phyloP scores from a whole-genome alignment of 1,140 invertebrate genomes.

The Meloidogyne chitwoodi region DNA sequence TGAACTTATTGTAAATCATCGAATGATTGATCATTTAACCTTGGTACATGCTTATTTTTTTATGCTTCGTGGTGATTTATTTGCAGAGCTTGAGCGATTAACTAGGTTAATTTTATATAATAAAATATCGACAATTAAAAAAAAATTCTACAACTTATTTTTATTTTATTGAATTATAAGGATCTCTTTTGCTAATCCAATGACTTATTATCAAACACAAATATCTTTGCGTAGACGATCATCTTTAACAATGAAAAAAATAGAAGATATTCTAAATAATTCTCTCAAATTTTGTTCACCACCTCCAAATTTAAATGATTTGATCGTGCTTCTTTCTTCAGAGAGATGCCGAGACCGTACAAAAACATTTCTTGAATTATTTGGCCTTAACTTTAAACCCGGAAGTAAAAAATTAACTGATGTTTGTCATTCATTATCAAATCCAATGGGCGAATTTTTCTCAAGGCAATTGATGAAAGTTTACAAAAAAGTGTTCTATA shows the following conservation, averaged over 20 bases:
- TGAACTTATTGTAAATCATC: not conserved
- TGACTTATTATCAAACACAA: not conserved
- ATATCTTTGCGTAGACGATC: not conserved
- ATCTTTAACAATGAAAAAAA: not conserved
- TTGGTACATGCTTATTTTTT: constrained; percentile 16
- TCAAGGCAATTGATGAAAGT: not conserved
- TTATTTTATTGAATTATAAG: not conserved
- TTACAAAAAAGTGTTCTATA: constrained; percentile 8
- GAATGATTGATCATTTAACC: constrained; percentile 6
- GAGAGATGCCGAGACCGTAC: not conserved
- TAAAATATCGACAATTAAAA: not conserved
- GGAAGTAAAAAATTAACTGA: not conserved
- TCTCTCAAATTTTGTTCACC: not conserved
- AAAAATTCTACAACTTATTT: not conserved
- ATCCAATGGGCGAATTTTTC: not conserved
- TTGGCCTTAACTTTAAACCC: not conserved
- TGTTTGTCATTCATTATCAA: not conserved
- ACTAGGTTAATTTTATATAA: not conserved
- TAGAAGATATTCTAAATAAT: constrained; percentile 2
- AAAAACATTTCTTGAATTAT: constrained; percentile 9
- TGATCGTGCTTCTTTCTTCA: constrained; percentile 4
- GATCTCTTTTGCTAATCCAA: not conserved
- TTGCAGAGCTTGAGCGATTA: constrained; percentile 4
- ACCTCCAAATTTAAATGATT: not conserved
- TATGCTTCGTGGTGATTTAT: constrained; percentile 19